These are phyloP conservation scores for Cariama cristata DNA, from an alignment of 2,113 vertebrate genomes.

Conservation along the genomic window DNA sequence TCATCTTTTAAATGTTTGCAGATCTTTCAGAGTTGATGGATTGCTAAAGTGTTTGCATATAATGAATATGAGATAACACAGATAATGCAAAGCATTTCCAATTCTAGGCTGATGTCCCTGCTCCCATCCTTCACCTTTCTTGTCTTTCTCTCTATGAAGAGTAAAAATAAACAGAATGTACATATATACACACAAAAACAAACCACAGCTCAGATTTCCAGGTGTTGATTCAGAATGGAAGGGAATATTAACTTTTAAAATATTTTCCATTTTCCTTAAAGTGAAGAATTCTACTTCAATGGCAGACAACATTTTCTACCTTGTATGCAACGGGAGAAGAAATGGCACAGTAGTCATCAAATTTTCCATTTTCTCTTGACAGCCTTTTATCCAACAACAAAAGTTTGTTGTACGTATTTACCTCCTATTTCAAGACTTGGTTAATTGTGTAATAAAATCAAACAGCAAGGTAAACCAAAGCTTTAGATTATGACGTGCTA, in stretches of 20 bases:
- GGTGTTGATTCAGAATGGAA: background rate
- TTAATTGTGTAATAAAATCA: background rate
- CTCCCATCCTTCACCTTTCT: background rate
- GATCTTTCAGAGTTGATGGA: slow-evolving; percentile 24
- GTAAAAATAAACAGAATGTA: background rate
- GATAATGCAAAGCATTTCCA: background rate
- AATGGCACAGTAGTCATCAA: background rate
- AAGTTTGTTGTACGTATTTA: background rate
- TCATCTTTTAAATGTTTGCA: slow-evolving; percentile 24
- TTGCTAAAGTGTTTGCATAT: background rate
- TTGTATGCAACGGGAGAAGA: background rate
- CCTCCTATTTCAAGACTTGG: background rate
- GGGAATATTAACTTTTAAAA: background rate
- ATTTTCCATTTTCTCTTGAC: background rate
- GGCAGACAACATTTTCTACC: background rate
- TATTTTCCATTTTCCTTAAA: background rate
- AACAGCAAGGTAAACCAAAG: background rate
- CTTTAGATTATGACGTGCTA: background rate
- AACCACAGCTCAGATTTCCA: background rate
- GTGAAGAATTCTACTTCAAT: background rate
- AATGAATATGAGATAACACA: slow-evolving; percentile 31
- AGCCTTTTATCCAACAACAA: background rate
- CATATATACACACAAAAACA: no score
- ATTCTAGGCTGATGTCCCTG: background rate
- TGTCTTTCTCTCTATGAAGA: background rate